A percentile compares a stretch with the other conserved stretches of the same genome.
These are phyloP conservation scores for Cnemophilus loriae DNA, from an alignment of 2,113 vertebrate species.

Conservation along the genomic window DNA sequence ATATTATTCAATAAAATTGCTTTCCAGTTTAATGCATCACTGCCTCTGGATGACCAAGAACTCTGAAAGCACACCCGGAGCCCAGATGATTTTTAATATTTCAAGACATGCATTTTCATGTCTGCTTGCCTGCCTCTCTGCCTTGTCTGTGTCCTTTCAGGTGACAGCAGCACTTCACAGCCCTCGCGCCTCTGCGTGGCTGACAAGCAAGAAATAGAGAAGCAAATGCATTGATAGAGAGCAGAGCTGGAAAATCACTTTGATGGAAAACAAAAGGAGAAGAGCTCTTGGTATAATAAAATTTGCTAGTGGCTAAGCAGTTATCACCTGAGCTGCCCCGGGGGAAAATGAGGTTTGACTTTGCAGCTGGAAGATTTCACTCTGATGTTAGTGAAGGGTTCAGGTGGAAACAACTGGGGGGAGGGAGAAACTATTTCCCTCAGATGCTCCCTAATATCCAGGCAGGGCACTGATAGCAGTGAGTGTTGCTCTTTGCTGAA, in stretches of 20 bases:
- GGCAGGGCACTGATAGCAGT: not conserved
- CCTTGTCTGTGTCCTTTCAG: not conserved
- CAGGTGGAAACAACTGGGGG: not conserved
- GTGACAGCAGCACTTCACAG: not conserved
- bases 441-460: not conserved
- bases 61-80: not conserved
- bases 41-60: not conserved
- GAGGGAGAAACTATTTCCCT: not conserved
- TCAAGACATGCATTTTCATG: not conserved
- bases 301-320: not conserved
- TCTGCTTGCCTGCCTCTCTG: not conserved
- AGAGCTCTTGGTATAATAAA: not conserved
- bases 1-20: not conserved
- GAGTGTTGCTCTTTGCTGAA: not conserved
- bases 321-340: not conserved
- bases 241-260: not conserved
- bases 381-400: not conserved
- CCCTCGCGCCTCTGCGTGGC: not conserved
- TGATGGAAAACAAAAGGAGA: conserved; percentile 15
- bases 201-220: not conserved
- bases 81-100: not conserved
- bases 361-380: not conserved
- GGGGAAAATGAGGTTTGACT: not conserved
- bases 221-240: not conserved
- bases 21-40: not conserved